Percentiles rank a stretch among this genome's conserved stretches.
These are phyloP conservation scores for Eretmocerus hayati DNA, from an alignment of 2,888 invertebrate species.

Conservation along the genomic window DNA sequence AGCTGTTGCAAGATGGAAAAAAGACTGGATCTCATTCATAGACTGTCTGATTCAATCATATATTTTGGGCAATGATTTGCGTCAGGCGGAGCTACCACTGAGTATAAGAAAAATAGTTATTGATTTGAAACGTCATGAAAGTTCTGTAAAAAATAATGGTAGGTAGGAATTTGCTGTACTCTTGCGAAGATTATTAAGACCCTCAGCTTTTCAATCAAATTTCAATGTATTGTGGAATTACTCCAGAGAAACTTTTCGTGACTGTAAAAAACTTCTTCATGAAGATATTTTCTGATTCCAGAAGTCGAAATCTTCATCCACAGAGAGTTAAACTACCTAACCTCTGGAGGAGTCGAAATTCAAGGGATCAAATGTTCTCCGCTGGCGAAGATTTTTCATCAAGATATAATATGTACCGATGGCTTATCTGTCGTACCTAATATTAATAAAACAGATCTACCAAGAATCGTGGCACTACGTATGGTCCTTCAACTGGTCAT, in stretches of 20 bases:
- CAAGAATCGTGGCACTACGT: constrained; percentile 7
- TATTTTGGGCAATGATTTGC: constrained; percentile 46
- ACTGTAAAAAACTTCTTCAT: background rate
- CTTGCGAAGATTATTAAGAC: too few species aligned
- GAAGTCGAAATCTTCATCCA: constrained; percentile 20
- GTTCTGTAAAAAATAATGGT: background rate
- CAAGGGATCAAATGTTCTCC: constrained; percentile 48
- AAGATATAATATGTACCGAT: too few species aligned
- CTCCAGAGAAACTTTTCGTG: background rate
- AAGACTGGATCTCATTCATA: constrained; percentile 61
- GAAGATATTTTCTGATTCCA: constrained; percentile 3
- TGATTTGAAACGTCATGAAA: constrained; percentile 46
- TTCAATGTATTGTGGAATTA: too few species aligned
- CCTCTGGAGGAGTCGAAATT: constrained; percentile 55
- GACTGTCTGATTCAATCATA: constrained; percentile 61
- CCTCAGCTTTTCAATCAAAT: too few species aligned
- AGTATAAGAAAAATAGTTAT: constrained; percentile 53
- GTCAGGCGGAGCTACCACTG: constrained; percentile 53
- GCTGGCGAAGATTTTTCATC: constrained; percentile 2
- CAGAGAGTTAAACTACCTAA: constrained; percentile 41
- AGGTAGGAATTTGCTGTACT: too few species aligned
- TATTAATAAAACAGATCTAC: background rate
- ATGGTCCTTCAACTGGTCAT: constrained; percentile 11
- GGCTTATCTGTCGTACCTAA: background rate
- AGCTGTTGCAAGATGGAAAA: constrained; percentile 51